Conservation (phyloP, 2,888 invertebrate genomes). For the Hirudinaria manillensis region DNA sequence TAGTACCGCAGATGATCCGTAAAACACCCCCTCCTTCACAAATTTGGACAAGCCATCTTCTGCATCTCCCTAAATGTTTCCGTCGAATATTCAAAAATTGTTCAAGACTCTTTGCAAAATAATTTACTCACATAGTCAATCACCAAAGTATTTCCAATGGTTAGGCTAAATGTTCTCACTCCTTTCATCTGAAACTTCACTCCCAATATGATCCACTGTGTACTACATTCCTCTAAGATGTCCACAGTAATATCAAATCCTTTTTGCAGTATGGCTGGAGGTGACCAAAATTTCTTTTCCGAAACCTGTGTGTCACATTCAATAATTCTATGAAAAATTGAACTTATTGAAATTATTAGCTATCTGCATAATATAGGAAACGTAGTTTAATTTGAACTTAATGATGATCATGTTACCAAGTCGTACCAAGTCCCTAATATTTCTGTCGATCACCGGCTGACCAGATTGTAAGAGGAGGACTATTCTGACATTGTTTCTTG, state of each 20-base stretch:
- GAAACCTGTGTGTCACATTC: background rate
- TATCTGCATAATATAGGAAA: too few relatives aligned
- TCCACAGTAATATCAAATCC: background rate
- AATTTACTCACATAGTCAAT: conserved; percentile 9
- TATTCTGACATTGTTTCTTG: conserved; percentile 11
- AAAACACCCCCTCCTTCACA: conserved; percentile 9
- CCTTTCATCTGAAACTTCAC: conserved; percentile 27
- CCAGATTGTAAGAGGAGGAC: conserved; percentile 16
- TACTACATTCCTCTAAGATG: conserved; percentile 13
- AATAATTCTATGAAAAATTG: background rate
- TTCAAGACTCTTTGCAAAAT: background rate
- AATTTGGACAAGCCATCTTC: conserved; percentile 16
- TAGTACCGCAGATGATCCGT: conserved; percentile 11
- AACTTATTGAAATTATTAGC: too few relatives aligned
- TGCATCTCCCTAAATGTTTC: conserved; percentile 8
- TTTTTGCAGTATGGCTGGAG: conserved; percentile 1
- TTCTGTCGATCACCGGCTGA: conserved; percentile 22
- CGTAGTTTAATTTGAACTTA: too few relatives aligned
- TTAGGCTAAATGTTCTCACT: background rate
- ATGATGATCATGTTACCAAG: too few relatives aligned
- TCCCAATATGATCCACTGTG: conserved; percentile 20
- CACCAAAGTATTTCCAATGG: conserved; percentile 18
- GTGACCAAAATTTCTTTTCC: conserved; percentile 21
- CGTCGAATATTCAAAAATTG: background rate
- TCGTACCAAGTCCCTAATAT: conserved; percentile 16